Conservation (phyloP, 2,888 invertebrate genomes). For the Tetrapedia diversipes region DNA sequence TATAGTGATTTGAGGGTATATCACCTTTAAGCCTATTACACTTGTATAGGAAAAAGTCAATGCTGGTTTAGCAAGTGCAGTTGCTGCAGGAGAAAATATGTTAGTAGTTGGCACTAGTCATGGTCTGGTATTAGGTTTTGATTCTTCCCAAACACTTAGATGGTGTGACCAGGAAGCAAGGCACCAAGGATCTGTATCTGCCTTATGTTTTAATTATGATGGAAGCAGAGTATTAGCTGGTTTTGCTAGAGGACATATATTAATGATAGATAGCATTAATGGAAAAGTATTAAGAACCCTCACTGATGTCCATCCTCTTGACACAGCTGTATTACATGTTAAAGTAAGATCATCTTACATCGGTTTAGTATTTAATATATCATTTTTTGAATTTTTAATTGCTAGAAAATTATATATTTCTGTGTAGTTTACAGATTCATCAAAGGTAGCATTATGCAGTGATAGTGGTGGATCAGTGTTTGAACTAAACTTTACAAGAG, state of each 20-base stretch:
- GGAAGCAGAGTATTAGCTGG: slow-evolving; percentile 93
- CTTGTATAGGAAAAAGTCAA: slow-evolving; percentile 90
- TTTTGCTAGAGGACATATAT: slow-evolving; percentile 91
- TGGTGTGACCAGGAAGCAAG: slow-evolving; percentile 92
- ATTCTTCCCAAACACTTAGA: slow-evolving; percentile 92
- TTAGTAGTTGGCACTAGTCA: slow-evolving; percentile 97
- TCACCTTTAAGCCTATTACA: slow-evolving; percentile 1
- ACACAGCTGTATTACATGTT: slow-evolving; percentile 91
- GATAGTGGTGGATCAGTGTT: slow-evolving; percentile 98
- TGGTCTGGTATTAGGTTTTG: slow-evolving; percentile 94
- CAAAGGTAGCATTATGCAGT: slow-evolving; percentile 90
- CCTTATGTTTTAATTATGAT: slow-evolving; percentile 94
- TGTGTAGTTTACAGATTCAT: slow-evolving; percentile 87
- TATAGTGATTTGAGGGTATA: slow-evolving; percentile 14
- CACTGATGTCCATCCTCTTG: slow-evolving; percentile 92
- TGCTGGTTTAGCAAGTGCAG: slow-evolving; percentile 94
- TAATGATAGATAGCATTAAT: slow-evolving; percentile 93
- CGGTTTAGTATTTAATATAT: slow-evolving; percentile 1
- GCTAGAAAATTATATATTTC: background rate
- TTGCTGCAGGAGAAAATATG: slow-evolving; percentile 90
- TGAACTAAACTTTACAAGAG: slow-evolving; percentile 94
- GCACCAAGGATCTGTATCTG: slow-evolving; percentile 91
- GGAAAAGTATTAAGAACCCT: slow-evolving; percentile 90
- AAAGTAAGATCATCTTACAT: slow-evolving; percentile 81
- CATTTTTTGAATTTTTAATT: background rate